These are phyloP conservation scores for Hypsopygia costalis DNA, from an alignment of 2,888 invertebrate species.

Conservation along the genomic window DNA sequence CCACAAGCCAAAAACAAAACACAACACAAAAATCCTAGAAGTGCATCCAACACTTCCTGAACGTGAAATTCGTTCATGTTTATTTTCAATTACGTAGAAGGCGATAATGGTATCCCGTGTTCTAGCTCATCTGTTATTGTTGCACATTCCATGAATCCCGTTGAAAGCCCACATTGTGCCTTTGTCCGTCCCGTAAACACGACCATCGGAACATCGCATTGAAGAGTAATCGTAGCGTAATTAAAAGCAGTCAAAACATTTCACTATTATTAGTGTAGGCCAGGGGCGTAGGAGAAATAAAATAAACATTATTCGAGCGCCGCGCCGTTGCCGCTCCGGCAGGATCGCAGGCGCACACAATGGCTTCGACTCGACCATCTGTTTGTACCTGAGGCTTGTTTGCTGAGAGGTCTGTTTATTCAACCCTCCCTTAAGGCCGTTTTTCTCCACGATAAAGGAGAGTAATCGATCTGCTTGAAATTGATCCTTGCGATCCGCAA, in stretches of 20 bases:
- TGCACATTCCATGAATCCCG: constrained; percentile 46
- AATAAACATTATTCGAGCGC: constrained; percentile 40
- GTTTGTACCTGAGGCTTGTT: constrained; percentile 61
- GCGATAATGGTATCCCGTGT: constrained; percentile 29
- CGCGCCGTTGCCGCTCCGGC: constrained; percentile 63
- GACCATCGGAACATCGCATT: constrained; percentile 35
- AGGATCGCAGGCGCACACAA: constrained; percentile 48
- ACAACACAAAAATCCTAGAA: constrained; percentile 3
- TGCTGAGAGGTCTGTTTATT: constrained; percentile 37
- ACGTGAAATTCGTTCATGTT: constrained; percentile 2
- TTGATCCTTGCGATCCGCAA: constrained; percentile 60
- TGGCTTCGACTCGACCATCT: constrained; percentile 43
- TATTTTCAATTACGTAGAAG: constrained; percentile 23
- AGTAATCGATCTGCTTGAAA: constrained; percentile 70
- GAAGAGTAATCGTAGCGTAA: constrained; percentile 34
- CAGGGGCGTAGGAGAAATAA: constrained; percentile 24
- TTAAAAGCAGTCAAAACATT: constrained; percentile 40
- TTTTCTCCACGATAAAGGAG: constrained; percentile 29
- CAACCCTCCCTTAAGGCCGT: constrained; percentile 22
- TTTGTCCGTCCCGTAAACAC: constrained; percentile 47
- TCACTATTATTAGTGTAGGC: constrained; percentile 19
- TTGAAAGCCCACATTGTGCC: constrained; percentile 50
- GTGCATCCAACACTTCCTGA: constrained; percentile 1
- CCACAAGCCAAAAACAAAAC: too few species aligned
- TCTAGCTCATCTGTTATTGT: constrained; percentile 52